Evolutionary conservation across 2,888 invertebrate species (phyloP).

Genomic region (Tenodera sinensis): DNA sequence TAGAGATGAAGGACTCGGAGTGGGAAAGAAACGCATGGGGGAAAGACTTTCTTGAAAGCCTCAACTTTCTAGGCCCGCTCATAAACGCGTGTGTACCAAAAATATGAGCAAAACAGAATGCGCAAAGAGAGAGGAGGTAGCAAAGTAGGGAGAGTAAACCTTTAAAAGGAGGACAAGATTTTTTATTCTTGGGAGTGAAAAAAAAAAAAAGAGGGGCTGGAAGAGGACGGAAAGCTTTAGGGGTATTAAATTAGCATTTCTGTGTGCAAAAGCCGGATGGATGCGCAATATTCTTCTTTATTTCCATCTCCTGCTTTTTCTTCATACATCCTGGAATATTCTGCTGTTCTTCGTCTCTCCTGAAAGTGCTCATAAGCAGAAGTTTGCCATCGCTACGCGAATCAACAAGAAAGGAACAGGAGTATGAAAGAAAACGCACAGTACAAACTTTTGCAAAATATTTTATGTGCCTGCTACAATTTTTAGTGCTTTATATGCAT

Average conservation of each 20-base stretch:
- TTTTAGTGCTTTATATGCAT: background rate
- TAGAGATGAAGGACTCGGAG: background rate
- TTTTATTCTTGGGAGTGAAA: constrained; percentile 1
- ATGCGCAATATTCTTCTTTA: constrained; percentile 13
- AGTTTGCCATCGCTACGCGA: constrained; percentile 18
- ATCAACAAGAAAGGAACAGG: constrained; percentile 2
- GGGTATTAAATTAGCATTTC: constrained; percentile 29
- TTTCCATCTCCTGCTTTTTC: background rate
- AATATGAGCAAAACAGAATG: background rate
- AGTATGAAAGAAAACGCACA: background rate
- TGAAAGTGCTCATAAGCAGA: constrained; percentile 12
- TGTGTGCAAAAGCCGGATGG: constrained; percentile 21
- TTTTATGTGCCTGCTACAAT: background rate
- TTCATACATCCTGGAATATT: background rate
- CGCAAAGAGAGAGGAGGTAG: background rate
- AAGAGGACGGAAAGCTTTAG: constrained; percentile 3
- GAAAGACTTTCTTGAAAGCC: background rate
- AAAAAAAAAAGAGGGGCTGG: background rate
- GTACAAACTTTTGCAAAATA: background rate
- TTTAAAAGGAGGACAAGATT: constrained; percentile 11
- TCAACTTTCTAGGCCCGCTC: background rate
- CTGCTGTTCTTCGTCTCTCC: background rate
- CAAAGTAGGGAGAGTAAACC: background rate
- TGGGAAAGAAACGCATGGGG: background rate
- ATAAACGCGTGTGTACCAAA: constrained; percentile 1